Base-by-base conservation (phyloP, 2,888 invertebrate species). In the Sclerodermus sp. region DNA sequence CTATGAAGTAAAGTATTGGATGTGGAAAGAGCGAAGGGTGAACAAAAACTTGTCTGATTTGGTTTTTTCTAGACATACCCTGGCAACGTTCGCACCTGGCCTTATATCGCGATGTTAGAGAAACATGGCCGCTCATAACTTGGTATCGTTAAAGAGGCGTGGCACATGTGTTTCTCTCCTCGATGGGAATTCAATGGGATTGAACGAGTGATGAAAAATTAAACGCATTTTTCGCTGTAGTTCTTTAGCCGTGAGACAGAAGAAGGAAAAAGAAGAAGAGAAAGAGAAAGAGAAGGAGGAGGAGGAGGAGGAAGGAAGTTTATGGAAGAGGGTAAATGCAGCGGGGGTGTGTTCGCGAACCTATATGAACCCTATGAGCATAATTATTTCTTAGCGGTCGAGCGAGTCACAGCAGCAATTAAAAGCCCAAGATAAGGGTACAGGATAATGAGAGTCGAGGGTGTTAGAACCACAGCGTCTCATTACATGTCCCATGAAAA, bases 61-160 rank as follows among this genome's bases (percentile, higher is more conserved):
- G 23, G 3, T 23, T 23, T 23, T 23, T 23, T 23, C 8, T 23
- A 5, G 8, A 23, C 8, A 5, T 23, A 5, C 8, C 8, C 8
- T 23, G 8, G 23, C 23, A 23, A 23, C 10, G 29, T 31, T 31
- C 12, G 29, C 13, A 31, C 23, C 29, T 14, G 17, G 15, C 17
- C 15, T 37, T 15, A 34, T 31, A 18, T 29, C 8, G n/a, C 23
- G 23, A 23, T 23, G 23, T 8, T 23, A 58, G 44, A 53, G 49
- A 62, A 67, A 68, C 58, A 66, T 67, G 68, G 67, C 66, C 58
- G 66, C 61, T 61, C n/a, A 55, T 60, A 67, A 59, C 62, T 62
- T 62, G 54, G 59, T 23, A 23, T 63, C 57, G 61, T 68, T 63
- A 63, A 58, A 54, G 59, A 61, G 69, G 68, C 67, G 69, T 65